A percentile compares a stretch with the other conserved stretches of the same genome.
phyloP scores from a whole-genome alignment of 2,888 invertebrate genomes.

The Drosophila yooni region DNA sequence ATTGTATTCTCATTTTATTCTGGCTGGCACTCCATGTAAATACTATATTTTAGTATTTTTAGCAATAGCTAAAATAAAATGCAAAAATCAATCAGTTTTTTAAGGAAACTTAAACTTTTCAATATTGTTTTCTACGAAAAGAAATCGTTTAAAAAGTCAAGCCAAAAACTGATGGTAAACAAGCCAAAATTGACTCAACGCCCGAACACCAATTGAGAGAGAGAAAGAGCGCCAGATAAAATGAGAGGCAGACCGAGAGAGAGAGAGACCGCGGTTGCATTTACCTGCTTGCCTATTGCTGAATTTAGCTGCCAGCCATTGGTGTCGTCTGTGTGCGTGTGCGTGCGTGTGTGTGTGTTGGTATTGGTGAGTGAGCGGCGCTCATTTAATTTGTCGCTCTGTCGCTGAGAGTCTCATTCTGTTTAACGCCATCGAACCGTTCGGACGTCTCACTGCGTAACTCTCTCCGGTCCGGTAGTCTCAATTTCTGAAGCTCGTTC shows the following conservation, averaged over 20 bases:
- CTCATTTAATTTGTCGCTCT: constrained; percentile 58
- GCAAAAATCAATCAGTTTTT: neutral
- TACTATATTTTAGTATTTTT: neutral
- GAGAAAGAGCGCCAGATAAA: constrained; percentile 7
- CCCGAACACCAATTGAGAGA: constrained; percentile 30
- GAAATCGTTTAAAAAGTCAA: constrained; percentile 11
- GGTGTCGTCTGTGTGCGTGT: neutral
- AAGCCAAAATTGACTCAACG: constrained; percentile 44
- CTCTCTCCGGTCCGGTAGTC: constrained; percentile 40
- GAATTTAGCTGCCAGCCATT: constrained; percentile 48
- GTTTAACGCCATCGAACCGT: constrained; percentile 76
- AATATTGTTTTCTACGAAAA: neutral
- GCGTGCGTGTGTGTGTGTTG: neutral
- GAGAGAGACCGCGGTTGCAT: constrained; percentile 8
- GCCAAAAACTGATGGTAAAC: constrained; percentile 42
- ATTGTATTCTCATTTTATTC: neutral
- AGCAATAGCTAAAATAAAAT: neutral
- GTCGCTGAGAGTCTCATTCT: constrained; percentile 71
- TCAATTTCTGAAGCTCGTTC: constrained; percentile 36
- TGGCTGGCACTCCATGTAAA: neutral
- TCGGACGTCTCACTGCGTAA: constrained; percentile 68
- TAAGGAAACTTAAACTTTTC: constrained; percentile 3
- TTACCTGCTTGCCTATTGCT: constrained; percentile 66
- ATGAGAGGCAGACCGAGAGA: constrained; percentile 3
- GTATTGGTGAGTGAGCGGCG: constrained; percentile 8